Evolutionary conservation across 53 echinoderm and acorn worm species (phyloP), one percentile per base, ranked within the genome.

Genomic region (Astropecten irregularis): DNA sequence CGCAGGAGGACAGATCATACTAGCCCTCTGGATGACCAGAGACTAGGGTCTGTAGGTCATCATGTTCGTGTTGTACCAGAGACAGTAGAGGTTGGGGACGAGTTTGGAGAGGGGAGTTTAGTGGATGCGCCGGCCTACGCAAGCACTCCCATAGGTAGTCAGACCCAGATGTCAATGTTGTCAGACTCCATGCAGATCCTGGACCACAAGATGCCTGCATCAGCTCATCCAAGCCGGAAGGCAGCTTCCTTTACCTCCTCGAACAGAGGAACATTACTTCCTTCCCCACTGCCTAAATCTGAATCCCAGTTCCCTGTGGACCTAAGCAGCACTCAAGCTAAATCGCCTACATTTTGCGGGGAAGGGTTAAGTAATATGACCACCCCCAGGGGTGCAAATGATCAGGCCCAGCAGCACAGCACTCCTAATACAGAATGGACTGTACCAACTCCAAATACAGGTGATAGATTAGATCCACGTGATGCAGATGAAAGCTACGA

Each of bases 301-400:
- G 88, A 88, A 36, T 88, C 88, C 10, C 88, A 88, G 33, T 88
- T 26, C 29, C 88, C 88, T 33, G 88, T 88, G 0, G 95, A 95
- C 67, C 84, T 71, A 30, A 74, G 44, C 16, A 74, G 48, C 28
- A 86, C 94, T 1, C 90, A 90, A 59, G 82, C 88, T 16, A 69
- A 69, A 68, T 95, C 95, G 11, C 95, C 95, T 49, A 95, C 92
- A 48, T 95, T 95, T 23, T 40, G 60, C 20, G 84, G 92, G 1
- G 83, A 82, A 16, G 66, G 54, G 4, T 4, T 26, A 48, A 4
- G 27, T 6, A n/a, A n/a, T n/a, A 6, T 26, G 37, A 28, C 67
- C 35, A 53, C 68, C 66, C 66, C 68, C 49, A 15, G 11, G 26
- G 38, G 59, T 25, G 19, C 62, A 44, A 39, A 26, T 76, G 57